Conservation (phyloP, 2,797 vertebrate species). For the Leucoraja ocellata region DNA sequence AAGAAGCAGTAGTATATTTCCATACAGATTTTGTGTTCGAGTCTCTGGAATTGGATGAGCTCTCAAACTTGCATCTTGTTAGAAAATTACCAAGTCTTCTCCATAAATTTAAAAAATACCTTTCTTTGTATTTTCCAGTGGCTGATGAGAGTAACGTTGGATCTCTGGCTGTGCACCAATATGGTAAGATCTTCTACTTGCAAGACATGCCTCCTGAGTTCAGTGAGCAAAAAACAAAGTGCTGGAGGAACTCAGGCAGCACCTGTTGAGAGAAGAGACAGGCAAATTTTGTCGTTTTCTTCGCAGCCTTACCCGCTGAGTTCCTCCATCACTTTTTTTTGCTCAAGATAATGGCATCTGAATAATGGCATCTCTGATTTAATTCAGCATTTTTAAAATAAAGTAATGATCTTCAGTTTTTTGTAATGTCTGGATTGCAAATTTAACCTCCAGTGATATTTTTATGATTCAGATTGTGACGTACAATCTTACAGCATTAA, state of each 20-base stretch:
- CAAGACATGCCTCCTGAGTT: background rate
- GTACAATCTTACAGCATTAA: background rate
- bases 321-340: no score
- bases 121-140: slow-evolving; percentile 63
- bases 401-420: background rate
- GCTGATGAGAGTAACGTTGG: slow-evolving; percentile 81
- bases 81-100: slow-evolving; percentile 33
- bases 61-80: background rate
- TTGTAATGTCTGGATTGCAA: no score
- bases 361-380: background rate
- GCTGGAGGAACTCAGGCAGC: no score
- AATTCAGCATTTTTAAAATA: background rate
- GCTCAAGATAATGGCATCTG: no score
- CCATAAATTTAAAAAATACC: slow-evolving; percentile 47
- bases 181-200: slow-evolving; percentile 60
- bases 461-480: background rate
- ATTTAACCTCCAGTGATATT: background rate
- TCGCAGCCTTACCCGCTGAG: no score
- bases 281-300: no score
- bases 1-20: no score
- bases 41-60: background rate
- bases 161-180: slow-evolving; percentile 60
- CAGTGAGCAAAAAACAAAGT: no score
- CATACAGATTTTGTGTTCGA: background rate
- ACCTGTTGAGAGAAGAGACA: no score